Percentiles rank a stretch among this genome's conserved stretches.
phyloP scores from a whole-genome alignment of 2,888 invertebrate species.

The Chymomyza amoena region DNA sequence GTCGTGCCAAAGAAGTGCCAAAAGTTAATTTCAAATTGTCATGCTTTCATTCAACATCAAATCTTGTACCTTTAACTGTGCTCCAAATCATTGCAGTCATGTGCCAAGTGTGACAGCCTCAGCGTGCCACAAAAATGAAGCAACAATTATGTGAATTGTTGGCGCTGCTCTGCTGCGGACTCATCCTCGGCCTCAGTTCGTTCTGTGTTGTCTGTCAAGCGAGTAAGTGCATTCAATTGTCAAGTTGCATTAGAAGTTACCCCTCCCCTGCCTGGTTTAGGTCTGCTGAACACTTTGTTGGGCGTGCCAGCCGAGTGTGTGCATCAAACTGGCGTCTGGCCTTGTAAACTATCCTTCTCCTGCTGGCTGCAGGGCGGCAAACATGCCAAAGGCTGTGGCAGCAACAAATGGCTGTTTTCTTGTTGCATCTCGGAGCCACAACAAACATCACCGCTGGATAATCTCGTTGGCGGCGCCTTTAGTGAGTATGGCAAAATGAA shows the following conservation, averaged over 20 bases:
- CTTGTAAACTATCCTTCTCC: slow-evolving; percentile 85
- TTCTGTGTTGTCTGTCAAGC: slow-evolving; percentile 45
- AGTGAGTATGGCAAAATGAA: slow-evolving; percentile 70
- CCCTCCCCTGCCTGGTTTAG: slow-evolving; percentile 39
- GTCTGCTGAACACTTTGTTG: slow-evolving; percentile 75
- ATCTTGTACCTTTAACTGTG: neutral
- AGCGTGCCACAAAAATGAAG: slow-evolving; percentile 40
- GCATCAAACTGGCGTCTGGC: slow-evolving; percentile 81
- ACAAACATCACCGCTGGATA: slow-evolving; percentile 64
- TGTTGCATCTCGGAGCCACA: slow-evolving; percentile 82
- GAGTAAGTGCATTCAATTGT: slow-evolving; percentile 43
- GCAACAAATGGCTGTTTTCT: slow-evolving; percentile 85
- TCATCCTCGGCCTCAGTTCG: slow-evolving; percentile 23
- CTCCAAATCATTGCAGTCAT: slow-evolving; percentile 16
- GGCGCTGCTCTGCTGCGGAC: slow-evolving; percentile 18
- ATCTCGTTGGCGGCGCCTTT: slow-evolving; percentile 54
- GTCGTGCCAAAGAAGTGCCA: neutral
- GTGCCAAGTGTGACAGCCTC: slow-evolving; percentile 4
- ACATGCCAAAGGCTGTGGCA: slow-evolving; percentile 84
- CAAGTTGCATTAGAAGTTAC: neutral
- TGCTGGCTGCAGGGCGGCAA: slow-evolving; percentile 88
- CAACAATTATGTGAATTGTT: slow-evolving; percentile 19
- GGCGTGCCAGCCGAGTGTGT: slow-evolving; percentile 78
- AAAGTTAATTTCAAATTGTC: slow-evolving; percentile 46
- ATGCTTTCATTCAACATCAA: slow-evolving; percentile 63